These are phyloP conservation scores for Drosophila pseudotakahashii DNA, from an alignment of 2,888 invertebrate species.

Conservation along the genomic window DNA sequence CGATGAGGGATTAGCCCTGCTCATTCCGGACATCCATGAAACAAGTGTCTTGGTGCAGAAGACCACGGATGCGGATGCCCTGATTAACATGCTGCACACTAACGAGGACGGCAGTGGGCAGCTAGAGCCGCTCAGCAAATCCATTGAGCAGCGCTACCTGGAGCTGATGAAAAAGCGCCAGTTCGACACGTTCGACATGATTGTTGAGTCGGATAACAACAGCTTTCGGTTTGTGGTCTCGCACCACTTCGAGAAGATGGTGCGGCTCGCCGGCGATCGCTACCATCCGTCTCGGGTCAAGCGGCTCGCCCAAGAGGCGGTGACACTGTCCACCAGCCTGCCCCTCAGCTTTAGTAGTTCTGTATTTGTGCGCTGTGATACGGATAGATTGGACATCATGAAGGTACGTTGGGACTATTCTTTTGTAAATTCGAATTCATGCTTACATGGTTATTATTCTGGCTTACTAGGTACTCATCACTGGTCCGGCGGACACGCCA, in stretches of 20 bases:
- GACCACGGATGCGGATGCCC: slow-evolving; percentile 81
- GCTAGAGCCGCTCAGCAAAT: slow-evolving; percentile 85
- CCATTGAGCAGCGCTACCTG: slow-evolving; percentile 91
- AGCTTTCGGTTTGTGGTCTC: slow-evolving; percentile 93
- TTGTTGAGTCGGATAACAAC: slow-evolving; percentile 90
- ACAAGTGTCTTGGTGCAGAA: slow-evolving; percentile 83
- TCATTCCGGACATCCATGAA: slow-evolving; percentile 95
- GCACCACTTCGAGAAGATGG: slow-evolving; percentile 95
- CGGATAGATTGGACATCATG: slow-evolving; percentile 97
- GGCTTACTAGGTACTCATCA: slow-evolving; percentile 90
- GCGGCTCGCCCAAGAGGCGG: slow-evolving; percentile 96
- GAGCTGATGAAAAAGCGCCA: slow-evolving; percentile 95
- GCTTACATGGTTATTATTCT: background rate
- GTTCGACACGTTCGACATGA: slow-evolving; percentile 97
- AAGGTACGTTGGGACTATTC: slow-evolving; percentile 86
- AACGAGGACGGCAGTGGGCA: slow-evolving; percentile 67
- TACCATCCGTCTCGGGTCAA: slow-evolving; percentile 94
- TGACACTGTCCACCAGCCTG: slow-evolving; percentile 95
- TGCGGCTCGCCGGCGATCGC: slow-evolving; percentile 93
- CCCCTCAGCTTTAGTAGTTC: slow-evolving; percentile 97
- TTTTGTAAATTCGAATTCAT: too few species aligned
- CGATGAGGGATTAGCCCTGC: slow-evolving; percentile 93
- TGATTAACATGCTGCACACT: slow-evolving; percentile 68
- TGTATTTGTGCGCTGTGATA: slow-evolving; percentile 97
- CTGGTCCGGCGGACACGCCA: slow-evolving; percentile 95